Conservation (phyloP, 2,888 invertebrate genomes). For the Eudasyphora cyanicolor region DNA sequence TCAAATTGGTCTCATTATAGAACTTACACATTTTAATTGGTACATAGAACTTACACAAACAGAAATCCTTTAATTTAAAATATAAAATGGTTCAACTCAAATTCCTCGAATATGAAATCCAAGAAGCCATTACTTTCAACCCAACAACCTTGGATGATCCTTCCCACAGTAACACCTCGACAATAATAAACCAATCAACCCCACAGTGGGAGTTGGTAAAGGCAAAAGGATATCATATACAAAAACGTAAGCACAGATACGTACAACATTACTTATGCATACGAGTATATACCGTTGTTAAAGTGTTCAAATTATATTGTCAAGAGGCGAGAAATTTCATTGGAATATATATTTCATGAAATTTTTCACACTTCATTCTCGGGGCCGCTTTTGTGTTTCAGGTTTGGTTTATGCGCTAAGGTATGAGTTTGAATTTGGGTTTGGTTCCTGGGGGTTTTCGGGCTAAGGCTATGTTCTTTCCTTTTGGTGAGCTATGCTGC, state of each 20-base stretch:
- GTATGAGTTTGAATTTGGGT: not conserved
- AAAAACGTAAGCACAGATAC: slow-evolving; percentile 19
- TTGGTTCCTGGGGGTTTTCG: not conserved
- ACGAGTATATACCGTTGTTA: slow-evolving; percentile 54
- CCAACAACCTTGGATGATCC: too few species aligned
- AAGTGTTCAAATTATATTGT: slow-evolving; percentile 63
- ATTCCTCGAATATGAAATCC: too few species aligned
- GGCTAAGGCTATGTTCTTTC: not conserved
- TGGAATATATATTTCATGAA: slow-evolving; percentile 64
- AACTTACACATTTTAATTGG: too few species aligned
- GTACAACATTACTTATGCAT: too few species aligned
- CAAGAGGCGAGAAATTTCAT: slow-evolving; percentile 64
- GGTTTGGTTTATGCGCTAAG: slow-evolving; percentile 2
- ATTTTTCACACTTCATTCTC: slow-evolving; percentile 59
- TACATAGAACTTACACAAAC: too few species aligned
- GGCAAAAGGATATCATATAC: slow-evolving; percentile 1
- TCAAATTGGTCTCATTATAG: too few species aligned
- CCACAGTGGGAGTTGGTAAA: not conserved
- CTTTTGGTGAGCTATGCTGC: not conserved
- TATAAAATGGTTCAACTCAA: too few species aligned
- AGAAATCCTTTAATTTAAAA: too few species aligned
- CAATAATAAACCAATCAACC: too few species aligned
- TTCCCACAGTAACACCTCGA: too few species aligned
- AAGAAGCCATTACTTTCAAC: too few species aligned
- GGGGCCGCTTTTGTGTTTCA: slow-evolving; percentile 1